Base-by-base conservation (phyloP, 1,140 invertebrate genomes). In the Phenacoccus solenopsis region DNA sequence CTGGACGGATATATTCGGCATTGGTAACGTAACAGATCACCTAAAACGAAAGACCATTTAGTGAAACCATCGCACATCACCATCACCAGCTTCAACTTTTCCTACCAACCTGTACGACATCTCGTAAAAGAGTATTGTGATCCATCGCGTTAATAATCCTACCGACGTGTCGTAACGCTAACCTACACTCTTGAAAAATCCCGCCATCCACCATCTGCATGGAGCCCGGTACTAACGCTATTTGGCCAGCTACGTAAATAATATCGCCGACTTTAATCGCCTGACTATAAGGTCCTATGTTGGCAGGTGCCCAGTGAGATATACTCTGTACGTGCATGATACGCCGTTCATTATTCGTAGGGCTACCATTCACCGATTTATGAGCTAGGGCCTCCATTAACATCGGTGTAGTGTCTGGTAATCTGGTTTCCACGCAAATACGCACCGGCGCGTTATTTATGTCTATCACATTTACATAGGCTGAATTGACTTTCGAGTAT, bases 201-300 rank as follows among this genome's bases (percentile, higher is more conserved):
- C 88, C 88, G 67, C 88, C 89, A 32, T 81, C 79, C 73, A 88
- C 79, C 73, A 91, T 81, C 75, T 82, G 80, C 87, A 96, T 88
- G 73, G 85, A 90, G 70, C 91, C 91, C 73, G 93, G 93, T 73
- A 94, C 86, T 72, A 96, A 78, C 13, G 90, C 91, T 74, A 96
- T 95, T 82, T 96, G 94, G 13, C 94, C 94, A 74, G 93, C 91
- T 22, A 96, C 85, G 77, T 89, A 88, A 32, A 94, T 88, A 73
- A 91, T 86, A 74, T 92, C 87, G 68, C 87, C 88, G 38, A 91
- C 90, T 81, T 87, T 86, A 71, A 91, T 84, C 25, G 90, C 90
- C 82, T 98, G 94, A 77, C 93, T 96, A 78, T 96, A 98, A 28
- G 94, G 94, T 16, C 94, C 94, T 74, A 98, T 96, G 77, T 94